Evolutionary conservation across 2,113 vertebrate genomes (phyloP), one percentile per base, ranked within the genome.

Genomic region (Tyrannus savana): DNA sequence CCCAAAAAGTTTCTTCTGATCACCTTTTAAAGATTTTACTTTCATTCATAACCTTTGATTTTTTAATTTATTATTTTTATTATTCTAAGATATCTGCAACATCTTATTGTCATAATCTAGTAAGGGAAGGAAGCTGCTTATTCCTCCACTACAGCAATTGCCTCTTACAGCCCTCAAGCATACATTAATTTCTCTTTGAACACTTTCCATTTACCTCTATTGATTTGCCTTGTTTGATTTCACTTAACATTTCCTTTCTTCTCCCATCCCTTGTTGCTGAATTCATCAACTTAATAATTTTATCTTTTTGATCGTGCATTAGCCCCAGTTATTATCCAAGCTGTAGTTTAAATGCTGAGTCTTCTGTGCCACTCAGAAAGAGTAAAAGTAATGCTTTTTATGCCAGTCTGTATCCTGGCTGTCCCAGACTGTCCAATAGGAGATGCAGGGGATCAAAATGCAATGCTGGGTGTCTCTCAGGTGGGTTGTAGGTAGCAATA

Each of bases 161-260:
- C 71, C 78, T 94, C 77, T 87, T 68, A 50, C 7, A 88, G 86
- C 95, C 96, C 94, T 93, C 23, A 1, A 95, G 90, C 82, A 72
- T 58, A 58, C 62, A 84, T 91, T 96, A 94, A 95, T 97, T 97
- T 93, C 79, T 96, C 84, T 88, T 53, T 41, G 86, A 97, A 96
- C 58, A 42, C 53, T 81, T 94, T 84, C 91, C 60, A 90, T 95
- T 91, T 97, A 96, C 95, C 88, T 77, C 82, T 95, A 89, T 96
- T 93, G 89, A 97, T 97, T 94, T 83, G 28, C 69, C 79, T 66
- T 10, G 13, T 95, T 94, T 86, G 49, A 96, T 96, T 94, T 96
- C 87, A 91, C 85, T 95, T 87, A 91, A 76, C 60, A 9, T 82
- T 80, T 84, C 49, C 80, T 23, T 24, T 58, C 44, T 90, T 94